These are phyloP conservation scores for Procambarus clarkii DNA, from an alignment of 1,140 invertebrate species.

Conservation along the genomic window DNA sequence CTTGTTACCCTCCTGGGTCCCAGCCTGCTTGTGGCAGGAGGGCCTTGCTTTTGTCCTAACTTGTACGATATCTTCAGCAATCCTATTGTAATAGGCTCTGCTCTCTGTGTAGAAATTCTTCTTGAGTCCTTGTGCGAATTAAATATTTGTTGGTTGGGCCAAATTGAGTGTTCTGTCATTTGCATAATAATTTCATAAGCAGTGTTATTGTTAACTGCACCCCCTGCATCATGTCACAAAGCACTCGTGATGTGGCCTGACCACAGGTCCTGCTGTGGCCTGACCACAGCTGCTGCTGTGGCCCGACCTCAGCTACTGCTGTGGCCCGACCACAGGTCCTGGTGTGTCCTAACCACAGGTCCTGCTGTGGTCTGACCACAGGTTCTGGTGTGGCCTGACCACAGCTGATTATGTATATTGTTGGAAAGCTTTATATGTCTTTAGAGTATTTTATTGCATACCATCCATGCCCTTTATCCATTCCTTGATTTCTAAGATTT, in stretches of 20 bases:
- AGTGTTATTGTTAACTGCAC: conserved; percentile 1
- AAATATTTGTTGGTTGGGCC: conserved; percentile 39
- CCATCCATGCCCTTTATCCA: conserved; percentile 63
- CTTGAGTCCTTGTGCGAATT: conserved; percentile 46
- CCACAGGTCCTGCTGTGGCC: background rate
- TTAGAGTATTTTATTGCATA: conserved; percentile 59
- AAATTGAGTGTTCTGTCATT: conserved; percentile 37
- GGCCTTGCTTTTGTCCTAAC: conserved; percentile 23
- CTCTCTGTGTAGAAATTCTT: conserved; percentile 49
- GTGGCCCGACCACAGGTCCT: too few relatives aligned
- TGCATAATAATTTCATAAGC: conserved; percentile 27
- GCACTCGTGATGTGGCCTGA: conserved; percentile 42
- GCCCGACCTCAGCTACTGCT: too few relatives aligned
- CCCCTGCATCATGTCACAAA: conserved; percentile 30
- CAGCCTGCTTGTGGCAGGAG: conserved; percentile 16
- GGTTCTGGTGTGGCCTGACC: conserved; percentile 31
- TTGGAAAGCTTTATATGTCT: conserved; percentile 69
- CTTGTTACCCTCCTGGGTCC: conserved; percentile 22
- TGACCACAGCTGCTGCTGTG: too few relatives aligned
- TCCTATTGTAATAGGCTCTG: conserved; percentile 42
- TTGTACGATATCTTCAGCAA: conserved; percentile 9
- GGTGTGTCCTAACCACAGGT: too few relatives aligned
- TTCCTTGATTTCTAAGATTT: conserved; percentile 44
- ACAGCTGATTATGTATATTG: conserved; percentile 54
- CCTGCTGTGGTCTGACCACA: too few relatives aligned